These are phyloP conservation scores for Drosophila histrio DNA, from an alignment of 2,888 invertebrate species.

Conservation along the genomic window DNA sequence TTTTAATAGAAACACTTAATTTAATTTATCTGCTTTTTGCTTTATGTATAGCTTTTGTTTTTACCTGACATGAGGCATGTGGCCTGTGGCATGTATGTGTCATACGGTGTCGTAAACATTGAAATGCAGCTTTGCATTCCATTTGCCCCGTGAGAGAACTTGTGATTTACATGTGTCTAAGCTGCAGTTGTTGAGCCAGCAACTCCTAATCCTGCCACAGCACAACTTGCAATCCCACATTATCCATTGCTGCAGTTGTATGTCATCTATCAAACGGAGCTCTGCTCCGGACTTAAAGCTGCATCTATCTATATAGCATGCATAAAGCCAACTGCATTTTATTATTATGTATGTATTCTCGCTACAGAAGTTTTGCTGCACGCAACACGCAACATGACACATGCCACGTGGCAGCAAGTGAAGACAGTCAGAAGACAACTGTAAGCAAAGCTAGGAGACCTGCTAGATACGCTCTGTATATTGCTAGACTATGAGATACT, in stretches of 20 bases:
- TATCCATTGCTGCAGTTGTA: neutral
- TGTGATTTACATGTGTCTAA: constrained; percentile 67
- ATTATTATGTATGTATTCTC: constrained; percentile 22
- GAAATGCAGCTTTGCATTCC: constrained; percentile 26
- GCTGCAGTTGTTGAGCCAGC: constrained; percentile 24
- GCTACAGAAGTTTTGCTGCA: constrained; percentile 29
- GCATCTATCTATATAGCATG: constrained; percentile 32
- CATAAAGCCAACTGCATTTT: constrained; percentile 39
- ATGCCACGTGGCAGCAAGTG: constrained; percentile 4
- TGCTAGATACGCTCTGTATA: neutral
- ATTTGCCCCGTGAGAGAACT: constrained; percentile 20
- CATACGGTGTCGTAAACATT: constrained; percentile 21
- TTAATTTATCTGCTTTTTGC: neutral
- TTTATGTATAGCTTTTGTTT: neutral
- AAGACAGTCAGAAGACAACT: constrained; percentile 10
- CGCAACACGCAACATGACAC: constrained; percentile 30
- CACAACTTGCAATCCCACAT: constrained; percentile 2
- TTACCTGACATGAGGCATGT: constrained; percentile 3
- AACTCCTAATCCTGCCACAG: constrained; percentile 26
- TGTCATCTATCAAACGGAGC: constrained; percentile 21
- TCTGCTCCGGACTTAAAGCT: constrained; percentile 20
- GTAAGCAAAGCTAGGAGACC: neutral
- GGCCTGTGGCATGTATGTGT: constrained; percentile 8
- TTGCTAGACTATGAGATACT: neutral
- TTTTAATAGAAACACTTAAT: neutral